A percentile compares a stretch with the other conserved stretches of the same genome.
Conservation (phyloP, 1,140 invertebrate genomes). For the Phocides pigmalion region DNA sequence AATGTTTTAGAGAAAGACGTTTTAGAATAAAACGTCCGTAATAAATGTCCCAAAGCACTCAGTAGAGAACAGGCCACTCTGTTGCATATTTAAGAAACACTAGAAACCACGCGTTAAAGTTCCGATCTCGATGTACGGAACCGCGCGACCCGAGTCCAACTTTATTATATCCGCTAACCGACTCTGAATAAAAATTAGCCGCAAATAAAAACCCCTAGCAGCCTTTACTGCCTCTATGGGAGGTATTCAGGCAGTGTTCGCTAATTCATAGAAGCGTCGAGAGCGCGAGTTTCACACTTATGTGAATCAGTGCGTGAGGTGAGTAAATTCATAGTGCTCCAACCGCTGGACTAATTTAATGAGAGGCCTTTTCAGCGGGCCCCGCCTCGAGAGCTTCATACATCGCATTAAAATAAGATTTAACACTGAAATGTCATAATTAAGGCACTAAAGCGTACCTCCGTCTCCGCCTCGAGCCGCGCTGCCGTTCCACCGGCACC, state of each 20-base stretch:
- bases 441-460: conserved; percentile 63
- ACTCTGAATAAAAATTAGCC: conserved; percentile 60
- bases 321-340: conserved; percentile 75
- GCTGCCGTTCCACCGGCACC: conserved; percentile 46
- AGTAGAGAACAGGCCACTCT: conserved; percentile 14
- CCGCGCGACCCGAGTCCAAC: conserved; percentile 25
- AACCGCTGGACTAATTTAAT: conserved; percentile 80
- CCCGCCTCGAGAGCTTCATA: conserved; percentile 60
- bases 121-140: conserved; percentile 9
- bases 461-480: conserved; percentile 38
- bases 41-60: conserved; percentile 11
- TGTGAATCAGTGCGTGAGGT: conserved; percentile 74
- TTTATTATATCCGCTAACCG: conserved; percentile 38
- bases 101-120: conserved; percentile 13
- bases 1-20: not conserved
- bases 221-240: conserved; percentile 72
- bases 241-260: conserved; percentile 75
- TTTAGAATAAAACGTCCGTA: conserved; percentile 2
- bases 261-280: conserved; percentile 72
- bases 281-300: conserved; percentile 78
- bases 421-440: conserved; percentile 78
- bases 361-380: conserved; percentile 73
- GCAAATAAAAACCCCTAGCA: conserved; percentile 54
- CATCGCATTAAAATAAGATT: conserved; percentile 72
- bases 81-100: conserved; percentile 26